Conservation (phyloP, 2,113 vertebrate genomes). For the Pelmatolapia mariae region DNA sequence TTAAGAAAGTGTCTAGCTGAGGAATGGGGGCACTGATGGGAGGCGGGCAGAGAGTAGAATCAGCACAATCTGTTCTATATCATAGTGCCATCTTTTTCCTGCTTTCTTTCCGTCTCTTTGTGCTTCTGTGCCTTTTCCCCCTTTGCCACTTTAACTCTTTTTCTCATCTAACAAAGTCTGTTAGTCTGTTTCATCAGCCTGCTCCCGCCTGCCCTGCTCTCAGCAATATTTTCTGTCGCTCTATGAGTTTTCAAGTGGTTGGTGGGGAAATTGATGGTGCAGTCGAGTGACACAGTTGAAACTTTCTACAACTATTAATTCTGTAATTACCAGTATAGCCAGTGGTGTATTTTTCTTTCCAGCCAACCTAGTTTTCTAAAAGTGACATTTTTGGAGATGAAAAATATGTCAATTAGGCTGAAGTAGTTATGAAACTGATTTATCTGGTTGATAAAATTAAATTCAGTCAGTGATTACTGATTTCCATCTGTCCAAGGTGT, state of each 20-base stretch:
- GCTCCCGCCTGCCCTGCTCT: conserved; percentile 1
- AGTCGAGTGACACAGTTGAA: not conserved
- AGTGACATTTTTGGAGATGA: not conserved
- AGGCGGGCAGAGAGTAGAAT: conserved; percentile 52
- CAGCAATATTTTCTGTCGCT: conserved; percentile 1
- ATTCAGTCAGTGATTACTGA: not conserved
- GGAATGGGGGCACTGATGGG: conserved; percentile 68
- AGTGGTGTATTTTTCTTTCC: not conserved
- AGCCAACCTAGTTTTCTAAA: not conserved
- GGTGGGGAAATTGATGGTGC: not conserved
- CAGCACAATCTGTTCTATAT: conserved; percentile 65
- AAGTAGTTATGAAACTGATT: not conserved
- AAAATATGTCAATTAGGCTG: not conserved
- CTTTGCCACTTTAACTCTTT: not conserved
- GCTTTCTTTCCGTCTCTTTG: conserved; percentile 11
- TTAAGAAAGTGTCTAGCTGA: conserved; percentile 72
- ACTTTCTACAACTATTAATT: not conserved
- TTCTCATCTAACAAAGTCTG: not conserved
- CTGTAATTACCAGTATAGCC: not conserved
- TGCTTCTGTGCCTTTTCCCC: not conserved
- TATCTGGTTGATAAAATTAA: not conserved
- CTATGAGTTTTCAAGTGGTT: conserved; percentile 1
- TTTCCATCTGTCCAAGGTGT: not conserved
- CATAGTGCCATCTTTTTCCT: conserved; percentile 40
- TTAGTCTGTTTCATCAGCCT: conserved; percentile 26